These are phyloP conservation scores for Dromiciops gliroides DNA, from an alignment of 2,113 vertebrate genomes.

Conservation along the genomic window DNA sequence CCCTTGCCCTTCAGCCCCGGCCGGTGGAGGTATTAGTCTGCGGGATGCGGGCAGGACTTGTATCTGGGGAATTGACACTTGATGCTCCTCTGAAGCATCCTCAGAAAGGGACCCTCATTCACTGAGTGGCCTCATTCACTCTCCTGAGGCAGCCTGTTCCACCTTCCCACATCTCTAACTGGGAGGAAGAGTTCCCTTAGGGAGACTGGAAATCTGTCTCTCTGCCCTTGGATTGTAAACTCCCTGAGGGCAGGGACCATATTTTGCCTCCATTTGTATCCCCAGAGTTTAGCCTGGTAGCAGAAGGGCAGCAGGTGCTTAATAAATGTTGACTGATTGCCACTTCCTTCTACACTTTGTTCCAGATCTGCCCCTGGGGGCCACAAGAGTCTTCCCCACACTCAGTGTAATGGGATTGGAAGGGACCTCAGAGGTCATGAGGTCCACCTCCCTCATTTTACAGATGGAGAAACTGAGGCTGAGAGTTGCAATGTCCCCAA, in stretches of 20 bases:
- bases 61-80: no score
- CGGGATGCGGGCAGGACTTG: neutral
- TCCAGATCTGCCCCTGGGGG: neutral
- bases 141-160: neutral
- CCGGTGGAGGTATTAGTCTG: no score
- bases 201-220: no score
- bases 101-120: neutral
- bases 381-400: neutral
- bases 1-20: neutral
- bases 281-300: neutral
- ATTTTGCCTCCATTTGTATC: neutral
- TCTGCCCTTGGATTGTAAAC: neutral
- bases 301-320: neutral
- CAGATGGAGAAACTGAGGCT: neutral
- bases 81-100: neutral
- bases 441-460: neutral
- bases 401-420: neutral
- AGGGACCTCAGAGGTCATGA: neutral
- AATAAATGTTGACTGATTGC: neutral
- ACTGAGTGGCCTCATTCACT: neutral
- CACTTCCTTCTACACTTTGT: neutral
- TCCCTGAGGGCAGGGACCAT: neutral
- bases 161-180: neutral
- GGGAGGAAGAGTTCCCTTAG: neutral
- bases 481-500: neutral